phyloP scores from a whole-genome alignment of 2,797 vertebrate genomes.

The Selene dorsalis region DNA sequence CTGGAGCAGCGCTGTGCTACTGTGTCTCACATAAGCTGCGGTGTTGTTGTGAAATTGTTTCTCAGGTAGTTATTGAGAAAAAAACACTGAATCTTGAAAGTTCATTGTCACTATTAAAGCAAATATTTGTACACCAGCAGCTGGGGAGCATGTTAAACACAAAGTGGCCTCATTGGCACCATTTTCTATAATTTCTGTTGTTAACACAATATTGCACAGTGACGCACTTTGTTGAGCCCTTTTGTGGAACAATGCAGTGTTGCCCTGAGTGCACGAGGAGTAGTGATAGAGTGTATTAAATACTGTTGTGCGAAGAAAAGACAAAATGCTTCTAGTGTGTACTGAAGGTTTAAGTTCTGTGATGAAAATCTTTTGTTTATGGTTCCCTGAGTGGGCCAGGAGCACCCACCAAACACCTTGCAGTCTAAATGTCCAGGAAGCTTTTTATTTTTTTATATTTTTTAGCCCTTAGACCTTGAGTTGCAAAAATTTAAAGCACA shows the following conservation, averaged over 20 bases:
- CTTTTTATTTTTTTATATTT: background rate
- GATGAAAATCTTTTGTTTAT: slow-evolving; percentile 55
- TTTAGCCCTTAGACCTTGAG: slow-evolving; percentile 16
- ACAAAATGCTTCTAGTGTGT: background rate
- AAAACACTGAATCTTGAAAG: background rate
- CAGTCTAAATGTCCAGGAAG: slow-evolving; percentile 25
- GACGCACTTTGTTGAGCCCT: slow-evolving; percentile 28
- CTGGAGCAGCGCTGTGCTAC: slow-evolving; percentile 44
- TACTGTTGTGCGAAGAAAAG: slow-evolving; percentile 14
- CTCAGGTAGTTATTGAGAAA: background rate
- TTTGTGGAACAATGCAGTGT: slow-evolving; percentile 22
- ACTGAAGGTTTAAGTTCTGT: slow-evolving; percentile 35
- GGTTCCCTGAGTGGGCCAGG: slow-evolving; percentile 39
- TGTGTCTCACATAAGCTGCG: slow-evolving; percentile 29
- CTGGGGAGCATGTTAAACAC: background rate
- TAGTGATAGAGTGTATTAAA: slow-evolving; percentile 44
- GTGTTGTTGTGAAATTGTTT: slow-evolving; percentile 42
- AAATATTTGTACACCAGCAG: background rate
- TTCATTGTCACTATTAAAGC: background rate
- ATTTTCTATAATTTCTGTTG: slow-evolving; percentile 4
- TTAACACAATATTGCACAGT: slow-evolving; percentile 24
- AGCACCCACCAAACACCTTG: slow-evolving; percentile 18
- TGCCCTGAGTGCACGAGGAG: slow-evolving; percentile 15
- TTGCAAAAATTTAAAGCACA: background rate
- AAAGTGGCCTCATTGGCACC: slow-evolving; percentile 17